These are phyloP conservation scores for Ochlodes sylvanus DNA, from an alignment of 2,888 invertebrate genomes.

Conservation along the genomic window DNA sequence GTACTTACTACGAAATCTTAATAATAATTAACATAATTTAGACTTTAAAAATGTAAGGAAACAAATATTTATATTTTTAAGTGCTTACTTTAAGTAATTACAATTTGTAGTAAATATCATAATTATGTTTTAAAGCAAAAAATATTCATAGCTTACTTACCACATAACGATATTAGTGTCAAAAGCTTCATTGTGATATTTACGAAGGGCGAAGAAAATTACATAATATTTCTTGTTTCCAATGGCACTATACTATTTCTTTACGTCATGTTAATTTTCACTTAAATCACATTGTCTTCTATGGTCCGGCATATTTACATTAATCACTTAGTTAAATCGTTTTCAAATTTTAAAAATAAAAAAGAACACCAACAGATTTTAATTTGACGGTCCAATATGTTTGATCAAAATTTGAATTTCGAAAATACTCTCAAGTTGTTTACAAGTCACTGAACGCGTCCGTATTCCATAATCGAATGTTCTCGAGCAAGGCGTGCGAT, in stretches of 20 bases:
- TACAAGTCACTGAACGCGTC: constrained; percentile 65
- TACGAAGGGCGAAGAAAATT: constrained; percentile 44
- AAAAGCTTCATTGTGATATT: constrained; percentile 69
- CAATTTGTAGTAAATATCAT: too few species aligned
- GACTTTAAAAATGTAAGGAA: too few species aligned
- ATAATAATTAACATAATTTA: too few species aligned
- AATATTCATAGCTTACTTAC: constrained; percentile 58
- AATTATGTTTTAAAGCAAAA: background rate
- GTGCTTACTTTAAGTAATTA: too few species aligned
- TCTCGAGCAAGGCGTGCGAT: constrained; percentile 55
- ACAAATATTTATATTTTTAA: too few species aligned
- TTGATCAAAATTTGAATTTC: constrained; percentile 30
- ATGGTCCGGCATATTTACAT: constrained; percentile 38
- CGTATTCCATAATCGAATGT: constrained; percentile 65
- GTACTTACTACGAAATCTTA: too few species aligned
- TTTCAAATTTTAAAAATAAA: constrained; percentile 12
- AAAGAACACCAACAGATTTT: constrained; percentile 15
- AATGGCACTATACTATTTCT: constrained; percentile 43
- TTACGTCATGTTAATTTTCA: constrained; percentile 37
- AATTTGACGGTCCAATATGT: background rate
- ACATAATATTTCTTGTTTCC: constrained; percentile 52
- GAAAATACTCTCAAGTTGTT: constrained; percentile 49
- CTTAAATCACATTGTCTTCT: constrained; percentile 39
- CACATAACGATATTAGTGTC: constrained; percentile 69
- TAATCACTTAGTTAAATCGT: constrained; percentile 16